A percentile compares a stretch with the other conserved stretches of the same genome.
phyloP scores from a whole-genome alignment of 1,140 invertebrate species.

The Papilio helenus region DNA sequence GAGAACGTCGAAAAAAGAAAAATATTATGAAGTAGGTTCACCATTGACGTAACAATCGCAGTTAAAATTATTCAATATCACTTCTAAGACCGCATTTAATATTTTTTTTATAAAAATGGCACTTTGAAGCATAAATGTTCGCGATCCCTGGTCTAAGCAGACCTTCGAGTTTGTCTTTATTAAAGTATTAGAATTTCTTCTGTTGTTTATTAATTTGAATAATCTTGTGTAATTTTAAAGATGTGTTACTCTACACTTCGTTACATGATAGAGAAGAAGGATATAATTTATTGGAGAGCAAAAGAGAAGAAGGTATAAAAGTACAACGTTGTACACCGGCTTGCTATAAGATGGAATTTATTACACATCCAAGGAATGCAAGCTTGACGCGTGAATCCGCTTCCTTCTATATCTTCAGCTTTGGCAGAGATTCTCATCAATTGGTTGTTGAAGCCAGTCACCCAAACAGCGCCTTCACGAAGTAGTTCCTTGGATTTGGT shows the following conservation, averaged over 20 bases:
- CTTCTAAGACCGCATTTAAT: too few species aligned
- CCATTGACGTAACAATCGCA: too few species aligned
- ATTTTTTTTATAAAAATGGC: too few species aligned
- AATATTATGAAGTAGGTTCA: too few species aligned
- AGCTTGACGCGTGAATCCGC: constrained; percentile 61
- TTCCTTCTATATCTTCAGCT: constrained; percentile 47
- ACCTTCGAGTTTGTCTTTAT: too few species aligned
- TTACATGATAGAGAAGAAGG: not conserved
- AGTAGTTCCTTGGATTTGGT: constrained; percentile 40
- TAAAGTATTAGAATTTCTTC: too few species aligned
- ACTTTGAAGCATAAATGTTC: too few species aligned
- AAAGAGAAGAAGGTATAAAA: not conserved
- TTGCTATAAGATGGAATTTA: not conserved
- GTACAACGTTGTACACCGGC: too few species aligned
- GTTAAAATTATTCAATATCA: too few species aligned
- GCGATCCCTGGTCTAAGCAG: too few species aligned
- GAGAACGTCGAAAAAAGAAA: too few species aligned
- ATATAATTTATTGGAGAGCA: not conserved
- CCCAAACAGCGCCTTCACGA: constrained; percentile 56
- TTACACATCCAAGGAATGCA: constrained; percentile 73
- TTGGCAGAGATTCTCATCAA: constrained; percentile 50
- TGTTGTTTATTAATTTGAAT: too few species aligned
- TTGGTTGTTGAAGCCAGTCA: constrained; percentile 54
- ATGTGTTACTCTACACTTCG: not conserved
- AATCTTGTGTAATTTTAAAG: not conserved